These are phyloP conservation scores for Harpagus bidentatus DNA, from an alignment of 2,113 vertebrate species.

Conservation along the genomic window DNA sequence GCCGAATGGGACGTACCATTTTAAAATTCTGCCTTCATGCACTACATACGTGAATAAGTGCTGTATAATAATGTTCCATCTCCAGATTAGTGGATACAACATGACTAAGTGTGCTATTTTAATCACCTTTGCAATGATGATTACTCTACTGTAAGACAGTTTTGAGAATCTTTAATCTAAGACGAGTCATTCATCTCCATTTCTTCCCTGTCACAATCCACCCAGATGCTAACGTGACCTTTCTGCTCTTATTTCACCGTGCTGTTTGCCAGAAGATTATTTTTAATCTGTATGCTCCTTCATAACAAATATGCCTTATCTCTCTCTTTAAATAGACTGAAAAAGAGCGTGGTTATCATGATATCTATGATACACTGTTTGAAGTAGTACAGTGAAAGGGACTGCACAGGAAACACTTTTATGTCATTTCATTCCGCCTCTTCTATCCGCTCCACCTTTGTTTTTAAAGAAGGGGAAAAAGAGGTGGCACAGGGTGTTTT, in stretches of 20 bases:
- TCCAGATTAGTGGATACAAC: constrained; percentile 21
- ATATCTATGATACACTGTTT: neutral
- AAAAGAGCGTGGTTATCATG: neutral
- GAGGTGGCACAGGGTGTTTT: neutral
- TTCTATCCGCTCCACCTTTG: neutral
- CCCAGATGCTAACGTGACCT: constrained; percentile 32
- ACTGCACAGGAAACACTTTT: neutral
- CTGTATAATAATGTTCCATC: constrained; percentile 19
- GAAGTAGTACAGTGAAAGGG: neutral
- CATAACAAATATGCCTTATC: neutral
- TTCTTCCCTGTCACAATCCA: constrained; percentile 49
- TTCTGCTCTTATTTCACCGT: neutral
- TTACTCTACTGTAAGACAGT: neutral
- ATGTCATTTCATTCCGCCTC: neutral
- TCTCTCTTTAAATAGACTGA: neutral
- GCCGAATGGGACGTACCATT: neutral
- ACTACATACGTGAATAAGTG: neutral
- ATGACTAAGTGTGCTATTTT: constrained; percentile 62
- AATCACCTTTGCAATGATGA: constrained; percentile 37
- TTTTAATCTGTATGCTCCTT: neutral
- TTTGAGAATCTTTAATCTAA: constrained; percentile 27
- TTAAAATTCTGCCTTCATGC: constrained; percentile 40
- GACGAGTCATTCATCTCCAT: constrained; percentile 42
- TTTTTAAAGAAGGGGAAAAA: neutral
- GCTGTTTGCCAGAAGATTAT: neutral